A percentile compares a stretch with the other conserved stretches of the same genome.
Evolutionary conservation across 1,140 invertebrate genomes (phyloP).

Genomic region (Drosophila ogumai): DNA sequence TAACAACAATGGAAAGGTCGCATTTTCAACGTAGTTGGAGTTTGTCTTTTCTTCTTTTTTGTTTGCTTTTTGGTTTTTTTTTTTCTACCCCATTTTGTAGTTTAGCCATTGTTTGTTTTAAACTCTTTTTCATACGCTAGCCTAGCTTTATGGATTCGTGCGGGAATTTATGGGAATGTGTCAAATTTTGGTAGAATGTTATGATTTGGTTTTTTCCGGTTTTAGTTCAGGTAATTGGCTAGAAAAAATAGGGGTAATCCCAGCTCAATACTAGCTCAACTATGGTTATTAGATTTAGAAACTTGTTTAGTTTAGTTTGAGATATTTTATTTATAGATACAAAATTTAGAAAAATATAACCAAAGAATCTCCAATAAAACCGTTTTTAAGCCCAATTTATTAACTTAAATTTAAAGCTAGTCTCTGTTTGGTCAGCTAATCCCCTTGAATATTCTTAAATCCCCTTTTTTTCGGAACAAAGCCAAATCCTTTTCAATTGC

Average conservation of each 20-base stretch:
- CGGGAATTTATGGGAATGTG: conserved; percentile 17
- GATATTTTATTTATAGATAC: neutral
- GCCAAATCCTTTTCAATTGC: conserved; percentile 67
- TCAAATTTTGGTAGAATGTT: conserved; percentile 15
- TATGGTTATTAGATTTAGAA: neutral
- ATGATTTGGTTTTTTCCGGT: neutral
- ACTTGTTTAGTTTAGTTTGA: neutral
- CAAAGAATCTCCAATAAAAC: neutral
- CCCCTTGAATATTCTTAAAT: conserved; percentile 41
- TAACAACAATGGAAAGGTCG: conserved; percentile 70
- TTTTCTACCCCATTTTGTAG: conserved; percentile 18
- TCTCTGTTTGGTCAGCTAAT: conserved; percentile 20
- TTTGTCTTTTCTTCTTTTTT: conserved; percentile 16
- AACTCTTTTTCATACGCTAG: conserved; percentile 31
- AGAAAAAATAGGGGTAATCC: neutral
- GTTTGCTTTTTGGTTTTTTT: neutral
- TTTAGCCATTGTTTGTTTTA: conserved; percentile 59
- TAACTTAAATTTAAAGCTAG: conserved; percentile 7
- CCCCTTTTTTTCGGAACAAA: conserved; percentile 27
- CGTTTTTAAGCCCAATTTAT: neutral
- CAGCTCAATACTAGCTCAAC: too few relatives aligned
- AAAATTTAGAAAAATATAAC: neutral
- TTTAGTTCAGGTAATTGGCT: neutral
- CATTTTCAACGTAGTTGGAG: conserved; percentile 15
- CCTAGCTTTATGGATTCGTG: conserved; percentile 11